Evolutionary conservation across 2,888 invertebrate genomes (phyloP).

Genomic region (Phymatocera aterrima): DNA sequence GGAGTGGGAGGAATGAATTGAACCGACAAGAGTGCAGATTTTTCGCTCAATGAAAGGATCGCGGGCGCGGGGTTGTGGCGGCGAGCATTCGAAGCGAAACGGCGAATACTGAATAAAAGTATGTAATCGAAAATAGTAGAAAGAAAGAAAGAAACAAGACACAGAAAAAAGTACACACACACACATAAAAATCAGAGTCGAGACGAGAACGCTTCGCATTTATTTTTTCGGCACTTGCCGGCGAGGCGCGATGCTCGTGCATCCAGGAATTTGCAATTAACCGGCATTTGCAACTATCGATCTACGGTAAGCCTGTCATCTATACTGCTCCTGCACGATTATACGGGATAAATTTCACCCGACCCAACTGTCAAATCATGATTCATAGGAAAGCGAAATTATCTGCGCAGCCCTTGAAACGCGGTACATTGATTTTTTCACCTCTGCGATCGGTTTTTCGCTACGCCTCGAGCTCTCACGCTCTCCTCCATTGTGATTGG

Average conservation of each 20-base stretch:
- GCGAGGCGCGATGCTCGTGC: neutral
- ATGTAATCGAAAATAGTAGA: slow-evolving; percentile 23
- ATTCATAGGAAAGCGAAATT: neutral
- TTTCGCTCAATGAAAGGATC: slow-evolving; percentile 33
- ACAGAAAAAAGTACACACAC: neutral
- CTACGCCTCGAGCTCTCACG: neutral
- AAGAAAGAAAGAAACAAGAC: neutral
- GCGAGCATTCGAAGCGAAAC: slow-evolving; percentile 14
- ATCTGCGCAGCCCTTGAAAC: neutral
- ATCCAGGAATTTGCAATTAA: slow-evolving; percentile 35
- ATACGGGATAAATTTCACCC: neutral
- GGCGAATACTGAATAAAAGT: neutral
- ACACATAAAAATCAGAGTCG: neutral
- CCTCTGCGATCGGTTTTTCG: neutral
- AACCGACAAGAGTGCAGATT: slow-evolving; percentile 24
- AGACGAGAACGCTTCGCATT: slow-evolving; percentile 21
- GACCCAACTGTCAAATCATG: slow-evolving; percentile 4
- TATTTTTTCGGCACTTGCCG: slow-evolving; percentile 26
- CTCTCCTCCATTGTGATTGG: no score
- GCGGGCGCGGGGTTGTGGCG: slow-evolving; percentile 8
- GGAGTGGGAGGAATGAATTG: slow-evolving; percentile 8
- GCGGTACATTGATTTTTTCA: neutral
- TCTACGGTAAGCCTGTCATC: no score
- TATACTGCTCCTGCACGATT: neutral
- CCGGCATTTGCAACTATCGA: slow-evolving; percentile 29